phyloP scores from a whole-genome alignment of 2,113 vertebrate species.

The Tympanuchus pallidicinctus region DNA sequence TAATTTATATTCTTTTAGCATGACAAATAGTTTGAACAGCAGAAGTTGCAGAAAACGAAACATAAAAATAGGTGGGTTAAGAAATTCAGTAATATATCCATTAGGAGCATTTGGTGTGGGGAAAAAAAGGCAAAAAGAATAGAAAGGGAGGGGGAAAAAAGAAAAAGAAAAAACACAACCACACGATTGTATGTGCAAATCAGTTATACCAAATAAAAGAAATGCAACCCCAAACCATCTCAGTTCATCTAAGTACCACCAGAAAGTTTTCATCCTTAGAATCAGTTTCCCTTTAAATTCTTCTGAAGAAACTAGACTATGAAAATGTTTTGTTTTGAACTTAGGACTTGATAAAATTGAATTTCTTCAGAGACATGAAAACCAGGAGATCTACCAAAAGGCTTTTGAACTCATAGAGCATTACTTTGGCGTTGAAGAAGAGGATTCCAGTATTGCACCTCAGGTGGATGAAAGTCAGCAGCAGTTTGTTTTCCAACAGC shows the following conservation, averaged over 20 bases:
- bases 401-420: constrained; percentile 91
- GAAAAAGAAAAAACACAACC: not conserved
- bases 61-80: not conserved
- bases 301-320: not conserved
- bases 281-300: not conserved
- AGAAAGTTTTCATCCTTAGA: not conserved
- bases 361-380: constrained; percentile 92
- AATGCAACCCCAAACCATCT: not conserved
- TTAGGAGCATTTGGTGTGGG: not conserved
- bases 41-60: not conserved
- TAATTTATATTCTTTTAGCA: not conserved
- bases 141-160: not conserved
- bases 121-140: not conserved
- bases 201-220: rapidly evolving
- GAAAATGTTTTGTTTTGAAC: constrained; percentile 33
- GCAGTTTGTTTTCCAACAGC: constrained; percentile 92
- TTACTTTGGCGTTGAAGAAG: constrained; percentile 91
- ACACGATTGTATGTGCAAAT: not conserved
- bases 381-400: constrained; percentile 92
- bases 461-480: constrained; percentile 91
- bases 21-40: not conserved
- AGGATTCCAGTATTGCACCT: constrained; percentile 87
- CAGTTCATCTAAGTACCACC: not conserved
- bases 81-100: not conserved
- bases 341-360: constrained; percentile 92